phyloP scores from a whole-genome alignment of 2,113 vertebrate genomes.

The Bombycilla garrulus region DNA sequence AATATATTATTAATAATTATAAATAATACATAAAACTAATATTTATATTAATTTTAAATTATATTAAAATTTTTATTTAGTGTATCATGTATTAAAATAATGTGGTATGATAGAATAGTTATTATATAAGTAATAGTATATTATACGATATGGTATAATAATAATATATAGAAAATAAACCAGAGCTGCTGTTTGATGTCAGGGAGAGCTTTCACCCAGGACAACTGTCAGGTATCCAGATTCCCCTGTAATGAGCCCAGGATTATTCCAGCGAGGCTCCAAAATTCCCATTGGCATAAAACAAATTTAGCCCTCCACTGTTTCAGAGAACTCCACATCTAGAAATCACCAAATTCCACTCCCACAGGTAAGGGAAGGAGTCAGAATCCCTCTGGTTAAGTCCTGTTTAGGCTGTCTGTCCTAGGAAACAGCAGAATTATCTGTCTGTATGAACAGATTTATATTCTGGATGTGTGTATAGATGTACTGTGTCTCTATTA shows the following conservation, averaged over 20 bases:
- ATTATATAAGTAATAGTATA: neutral
- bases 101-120: too few relatives aligned
- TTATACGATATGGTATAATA: neutral
- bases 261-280: fast-evolving
- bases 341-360: neutral
- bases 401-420: neutral
- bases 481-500: neutral
- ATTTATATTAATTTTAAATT: too few relatives aligned
- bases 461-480: neutral
- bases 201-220: neutral
- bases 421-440: neutral
- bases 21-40: too few relatives aligned
- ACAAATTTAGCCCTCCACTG: neutral
- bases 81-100: too few relatives aligned
- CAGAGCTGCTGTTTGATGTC: neutral
- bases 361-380: neutral
- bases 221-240: neutral
- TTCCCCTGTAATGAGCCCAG: neutral
- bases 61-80: too few relatives aligned
- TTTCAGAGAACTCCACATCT: neutral
- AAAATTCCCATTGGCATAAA: fast-evolving
- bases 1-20: too few relatives aligned
- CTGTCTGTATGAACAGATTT: neutral
- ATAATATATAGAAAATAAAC: too few relatives aligned
- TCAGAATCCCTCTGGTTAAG: neutral